Conservation (phyloP, 1,140 invertebrate genomes). For the Diabrotica virgifera region DNA sequence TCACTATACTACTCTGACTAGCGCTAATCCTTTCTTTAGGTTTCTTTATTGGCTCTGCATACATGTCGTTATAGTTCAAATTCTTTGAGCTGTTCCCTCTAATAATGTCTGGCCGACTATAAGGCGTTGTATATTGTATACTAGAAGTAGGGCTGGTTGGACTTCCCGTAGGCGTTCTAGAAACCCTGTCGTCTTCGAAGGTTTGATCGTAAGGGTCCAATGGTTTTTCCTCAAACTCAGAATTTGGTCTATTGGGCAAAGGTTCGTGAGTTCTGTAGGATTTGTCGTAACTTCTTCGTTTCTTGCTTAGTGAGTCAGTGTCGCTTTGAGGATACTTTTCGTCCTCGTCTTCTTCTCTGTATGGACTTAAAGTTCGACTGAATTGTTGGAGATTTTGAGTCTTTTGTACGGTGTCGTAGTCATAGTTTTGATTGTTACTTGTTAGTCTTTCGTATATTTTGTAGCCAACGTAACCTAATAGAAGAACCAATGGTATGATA, state of each 20-base stretch:
- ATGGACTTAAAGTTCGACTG: conserved; percentile 18
- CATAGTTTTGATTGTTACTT: conserved; percentile 47
- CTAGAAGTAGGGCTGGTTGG: conserved; percentile 25
- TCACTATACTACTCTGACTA: conserved; percentile 41
- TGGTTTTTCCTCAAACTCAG: conserved; percentile 75
- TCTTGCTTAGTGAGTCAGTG: conserved; percentile 50
- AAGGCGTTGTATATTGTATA: conserved; percentile 25
- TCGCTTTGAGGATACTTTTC: conserved; percentile 29
- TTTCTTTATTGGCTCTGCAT: conserved; percentile 31
- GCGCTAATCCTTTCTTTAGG: conserved; percentile 22
- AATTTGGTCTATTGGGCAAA: conserved; percentile 67
- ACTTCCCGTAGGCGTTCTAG: neutral
- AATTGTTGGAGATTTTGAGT: conserved; percentile 20
- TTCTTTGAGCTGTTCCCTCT: conserved; percentile 9
- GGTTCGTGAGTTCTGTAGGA: conserved; percentile 81
- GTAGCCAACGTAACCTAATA: conserved; percentile 66
- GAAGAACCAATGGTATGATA: conserved; percentile 69
- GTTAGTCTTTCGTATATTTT: conserved; percentile 58
- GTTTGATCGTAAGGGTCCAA: conserved; percentile 56
- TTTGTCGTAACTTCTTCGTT: conserved; percentile 69
- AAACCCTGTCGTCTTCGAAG: neutral
- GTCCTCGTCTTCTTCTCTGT: conserved; percentile 20
- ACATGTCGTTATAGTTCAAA: conserved; percentile 32
- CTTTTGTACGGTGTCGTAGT: conserved; percentile 26
- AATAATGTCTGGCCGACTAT: conserved; percentile 21